These are phyloP conservation scores for Tenthredo livida DNA, from an alignment of 2,888 invertebrate genomes.

Conservation along the genomic window DNA sequence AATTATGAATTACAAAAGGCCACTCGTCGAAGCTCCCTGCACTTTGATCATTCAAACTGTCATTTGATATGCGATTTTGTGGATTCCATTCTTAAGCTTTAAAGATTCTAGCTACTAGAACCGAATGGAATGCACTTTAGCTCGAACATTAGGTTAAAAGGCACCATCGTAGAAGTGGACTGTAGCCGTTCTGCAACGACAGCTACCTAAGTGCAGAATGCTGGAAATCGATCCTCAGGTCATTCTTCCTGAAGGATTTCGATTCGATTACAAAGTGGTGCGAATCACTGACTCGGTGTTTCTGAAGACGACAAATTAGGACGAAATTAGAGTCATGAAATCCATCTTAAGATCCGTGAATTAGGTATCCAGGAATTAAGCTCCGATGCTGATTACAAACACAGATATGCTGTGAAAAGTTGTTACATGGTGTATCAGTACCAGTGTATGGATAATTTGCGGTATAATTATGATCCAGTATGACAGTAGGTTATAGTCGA, in stretches of 20 bases:
- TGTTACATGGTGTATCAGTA: neutral
- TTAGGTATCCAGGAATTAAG: neutral
- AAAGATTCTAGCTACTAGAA: neutral
- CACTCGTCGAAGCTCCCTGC: neutral
- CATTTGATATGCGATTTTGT: neutral
- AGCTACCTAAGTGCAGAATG: neutral
- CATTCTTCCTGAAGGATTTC: neutral
- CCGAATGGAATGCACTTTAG: neutral
- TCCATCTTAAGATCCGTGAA: neutral
- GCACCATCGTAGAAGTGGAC: neutral
- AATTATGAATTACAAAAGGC: neutral
- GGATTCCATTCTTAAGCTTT: neutral
- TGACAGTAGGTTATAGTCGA: neutral
- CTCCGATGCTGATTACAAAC: neutral
- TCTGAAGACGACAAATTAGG: neutral
- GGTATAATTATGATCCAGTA: neutral
- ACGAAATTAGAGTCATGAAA: neutral
- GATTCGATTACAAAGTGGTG: neutral
- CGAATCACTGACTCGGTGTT: neutral
- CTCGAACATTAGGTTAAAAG: neutral
- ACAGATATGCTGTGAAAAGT: neutral
- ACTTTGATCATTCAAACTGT: neutral
- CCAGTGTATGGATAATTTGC: neutral
- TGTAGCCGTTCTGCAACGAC: neutral
- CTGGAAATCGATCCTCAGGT: neutral